Conservation (phyloP, 2,113 vertebrate species). For the Dipodomys stephensi region DNA sequence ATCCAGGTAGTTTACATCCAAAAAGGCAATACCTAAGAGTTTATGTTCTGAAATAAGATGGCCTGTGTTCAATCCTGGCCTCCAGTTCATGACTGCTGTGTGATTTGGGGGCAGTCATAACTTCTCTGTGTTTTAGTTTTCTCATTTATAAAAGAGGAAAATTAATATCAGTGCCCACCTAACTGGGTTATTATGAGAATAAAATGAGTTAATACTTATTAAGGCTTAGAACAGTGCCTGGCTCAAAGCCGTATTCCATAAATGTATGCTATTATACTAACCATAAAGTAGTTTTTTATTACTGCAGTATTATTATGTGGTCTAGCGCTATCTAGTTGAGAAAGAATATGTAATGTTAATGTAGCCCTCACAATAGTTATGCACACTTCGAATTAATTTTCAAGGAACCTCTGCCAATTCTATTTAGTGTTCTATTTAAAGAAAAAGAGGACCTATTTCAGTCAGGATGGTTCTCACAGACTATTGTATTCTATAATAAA, state of each 20-base stretch:
- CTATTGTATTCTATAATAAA: not conserved
- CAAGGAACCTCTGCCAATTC: constrained; percentile 66
- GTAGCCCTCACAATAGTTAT: constrained; percentile 45
- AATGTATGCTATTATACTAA: constrained; percentile 41
- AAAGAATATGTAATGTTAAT: constrained; percentile 68
- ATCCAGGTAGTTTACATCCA: not conserved
- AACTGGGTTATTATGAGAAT: not conserved
- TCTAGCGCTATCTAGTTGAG: constrained; percentile 27
- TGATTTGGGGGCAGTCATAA: constrained; percentile 3
- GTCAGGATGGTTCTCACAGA: constrained; percentile 60
- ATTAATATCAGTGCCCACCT: not conserved
- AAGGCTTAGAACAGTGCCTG: constrained; percentile 18
- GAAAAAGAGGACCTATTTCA: constrained; percentile 41
- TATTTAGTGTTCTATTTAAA: constrained; percentile 61
- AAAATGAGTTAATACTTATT: constrained; percentile 51
- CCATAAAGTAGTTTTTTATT: constrained; percentile 56
- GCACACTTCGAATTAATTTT: constrained; percentile 70
- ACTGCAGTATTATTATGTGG: constrained; percentile 54
- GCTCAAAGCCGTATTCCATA: constrained; percentile 43
- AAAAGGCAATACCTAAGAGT: not conserved
- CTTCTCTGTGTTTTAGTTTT: constrained; percentile 9
- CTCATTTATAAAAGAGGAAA: constrained; percentile 22
- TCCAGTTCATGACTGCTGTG: not conserved
- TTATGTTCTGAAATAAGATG: not conserved
- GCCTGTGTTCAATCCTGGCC: not conserved